Percentiles rank a stretch among this genome's conserved stretches.
Evolutionary conservation across 2,888 invertebrate genomes (phyloP).

Genomic region (Papilio gigon): DNA sequence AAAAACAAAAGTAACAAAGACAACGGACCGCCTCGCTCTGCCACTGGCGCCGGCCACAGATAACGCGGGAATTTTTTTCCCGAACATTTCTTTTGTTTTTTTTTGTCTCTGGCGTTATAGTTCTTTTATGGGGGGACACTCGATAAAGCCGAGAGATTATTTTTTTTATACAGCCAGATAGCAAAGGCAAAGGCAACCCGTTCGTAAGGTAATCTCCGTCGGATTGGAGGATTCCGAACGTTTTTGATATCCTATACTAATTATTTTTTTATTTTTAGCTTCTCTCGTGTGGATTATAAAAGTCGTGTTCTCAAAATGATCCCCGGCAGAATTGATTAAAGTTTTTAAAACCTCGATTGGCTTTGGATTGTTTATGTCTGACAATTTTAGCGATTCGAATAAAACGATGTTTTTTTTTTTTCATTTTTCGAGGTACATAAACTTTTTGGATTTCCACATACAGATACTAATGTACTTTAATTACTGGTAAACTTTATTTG

Average conservation of each 20-base stretch:
- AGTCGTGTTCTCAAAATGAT: conserved; percentile 37
- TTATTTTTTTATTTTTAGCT: conserved; percentile 40
- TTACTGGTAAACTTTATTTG: background rate
- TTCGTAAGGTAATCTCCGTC: conserved; percentile 47
- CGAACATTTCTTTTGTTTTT: conserved; percentile 60
- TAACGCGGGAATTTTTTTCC: conserved; percentile 57
- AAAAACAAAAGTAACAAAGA: conserved; percentile 49
- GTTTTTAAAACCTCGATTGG: conserved; percentile 21
- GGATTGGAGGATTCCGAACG: conserved; percentile 43
- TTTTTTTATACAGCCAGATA: conserved; percentile 45
- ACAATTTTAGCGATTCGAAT: background rate
- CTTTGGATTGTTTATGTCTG: background rate
- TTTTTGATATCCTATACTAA: conserved; percentile 28
- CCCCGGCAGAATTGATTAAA: conserved; percentile 33
- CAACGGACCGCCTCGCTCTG: conserved; percentile 52
- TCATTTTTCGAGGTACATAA: background rate
- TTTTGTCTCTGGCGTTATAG: conserved; percentile 57
- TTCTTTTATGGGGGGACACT: conserved; percentile 61
- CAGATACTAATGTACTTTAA: background rate
- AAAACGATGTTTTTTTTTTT: background rate
- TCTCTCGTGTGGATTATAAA: conserved; percentile 10
- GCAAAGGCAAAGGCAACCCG: conserved; percentile 48
- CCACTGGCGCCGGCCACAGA: conserved; percentile 70
- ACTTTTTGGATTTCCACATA: background rate
- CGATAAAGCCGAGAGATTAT: conserved; percentile 56